phyloP scores from a whole-genome alignment of 1,140 invertebrate genomes.

The Pseudachorutes palmiensis region DNA sequence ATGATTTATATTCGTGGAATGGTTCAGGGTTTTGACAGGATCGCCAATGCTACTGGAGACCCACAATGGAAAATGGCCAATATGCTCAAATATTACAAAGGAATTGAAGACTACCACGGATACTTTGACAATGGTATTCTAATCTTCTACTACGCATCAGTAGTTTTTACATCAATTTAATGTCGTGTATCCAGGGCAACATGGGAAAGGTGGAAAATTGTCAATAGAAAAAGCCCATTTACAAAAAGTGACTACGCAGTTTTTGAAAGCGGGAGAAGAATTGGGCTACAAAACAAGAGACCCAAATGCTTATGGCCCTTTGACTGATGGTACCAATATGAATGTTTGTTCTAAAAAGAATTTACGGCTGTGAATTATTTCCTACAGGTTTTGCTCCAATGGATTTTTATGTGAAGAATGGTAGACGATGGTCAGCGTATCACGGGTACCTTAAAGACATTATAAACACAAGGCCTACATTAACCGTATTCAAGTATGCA shows the following conservation, averaged over 20 bases:
- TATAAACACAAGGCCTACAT: not conserved
- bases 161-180: too few relatives aligned
- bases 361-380: not conserved
- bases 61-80: slow-evolving; percentile 12
- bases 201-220: slow-evolving; percentile 16
- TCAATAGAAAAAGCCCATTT: slow-evolving; percentile 3
- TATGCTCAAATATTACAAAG: slow-evolving; percentile 16
- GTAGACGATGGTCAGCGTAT: slow-evolving; percentile 25
- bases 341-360: not conserved
- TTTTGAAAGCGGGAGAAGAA: slow-evolving; percentile 19
- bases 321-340: slow-evolving; percentile 27
- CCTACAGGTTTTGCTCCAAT: slow-evolving; percentile 27
- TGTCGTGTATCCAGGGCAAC: not conserved
- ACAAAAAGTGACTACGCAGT: not conserved
- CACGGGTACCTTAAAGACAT: slow-evolving; percentile 21
- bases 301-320: slow-evolving; percentile 16
- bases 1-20: slow-evolving; percentile 50
- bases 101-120: slow-evolving; percentile 27
- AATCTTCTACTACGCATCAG: not conserved
- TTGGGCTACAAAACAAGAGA: slow-evolving; percentile 20
- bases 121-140: slow-evolving; percentile 28
- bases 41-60: not conserved
- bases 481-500: not conserved
- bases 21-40: slow-evolving; percentile 36
- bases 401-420: slow-evolving; percentile 27